Evolutionary conservation across 1,140 invertebrate genomes (phyloP), one percentile per base, ranked within the genome.

Genomic region (Phthorimaea operculella): DNA sequence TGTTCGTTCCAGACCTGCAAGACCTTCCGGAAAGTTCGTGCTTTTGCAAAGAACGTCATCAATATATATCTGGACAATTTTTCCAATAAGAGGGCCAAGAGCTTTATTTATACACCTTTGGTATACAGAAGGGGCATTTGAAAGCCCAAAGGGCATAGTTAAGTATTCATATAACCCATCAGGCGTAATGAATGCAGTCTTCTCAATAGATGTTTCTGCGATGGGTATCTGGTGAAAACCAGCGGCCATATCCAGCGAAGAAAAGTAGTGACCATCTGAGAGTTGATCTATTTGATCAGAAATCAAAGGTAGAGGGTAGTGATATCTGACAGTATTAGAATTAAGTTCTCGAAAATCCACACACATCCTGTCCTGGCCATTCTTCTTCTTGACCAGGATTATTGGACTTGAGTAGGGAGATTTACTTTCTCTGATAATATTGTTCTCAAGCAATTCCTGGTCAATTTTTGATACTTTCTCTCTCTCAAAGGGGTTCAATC

Each of bases 281-380:
- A 70, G 14, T 55, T 47, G 15, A 14, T 70, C 65, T 17, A 70
- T n/a, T 52, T 62, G 64, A 17, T 87, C 83, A n/a, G 87, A 78
- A 15, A 89, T 86, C 5, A 69, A 49, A 0, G 87, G 87, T n/a
- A 88, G 60, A 39, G 66, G 51, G 53, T 58, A 50, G 54, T 67
- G 48, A 53, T 36, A 50, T 36, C 28, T 48, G 4, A 52, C 34
- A 6, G 54, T 58, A 14, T 54, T 28, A 47, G 56, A 51, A 55
- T 63, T 68, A 11, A 72, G 33, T 28, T 34, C 36, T 15, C 87
- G 42, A 59, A 73, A 88, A 53, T 80, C 72, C 1, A 70, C 59
- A 58, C 64, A 65, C 39, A 76, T 49, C 4, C 78, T 45, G 12
- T 57, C 54, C 42, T 48, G 14, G 53, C 42, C 47, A 21, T 49